Percentiles rank a stretch among this genome's conserved stretches.
These are phyloP conservation scores for Torymus aiolomorphi DNA, from an alignment of 2,888 invertebrate genomes.

Conservation along the genomic window DNA sequence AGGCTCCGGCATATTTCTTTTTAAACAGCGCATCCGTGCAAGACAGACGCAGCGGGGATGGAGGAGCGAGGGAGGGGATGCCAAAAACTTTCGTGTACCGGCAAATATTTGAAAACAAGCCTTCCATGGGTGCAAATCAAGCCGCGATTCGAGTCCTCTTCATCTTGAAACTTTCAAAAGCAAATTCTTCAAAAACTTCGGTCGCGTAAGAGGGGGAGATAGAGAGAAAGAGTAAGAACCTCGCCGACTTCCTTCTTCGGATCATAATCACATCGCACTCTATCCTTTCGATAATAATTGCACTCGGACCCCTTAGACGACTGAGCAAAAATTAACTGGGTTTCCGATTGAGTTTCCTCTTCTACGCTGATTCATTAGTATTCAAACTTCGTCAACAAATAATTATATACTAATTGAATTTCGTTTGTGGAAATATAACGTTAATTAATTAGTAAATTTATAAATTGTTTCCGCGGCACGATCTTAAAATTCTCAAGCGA, in stretches of 20 bases:
- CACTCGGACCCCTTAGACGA: no score
- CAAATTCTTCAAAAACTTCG: slow-evolving; percentile 39
- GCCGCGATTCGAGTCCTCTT: slow-evolving; percentile 24
- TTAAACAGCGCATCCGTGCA: neutral
- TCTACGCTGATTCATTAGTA: no score
- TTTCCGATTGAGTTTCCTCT: no score
- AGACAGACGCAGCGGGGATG: neutral
- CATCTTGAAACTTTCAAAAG: slow-evolving; percentile 28
- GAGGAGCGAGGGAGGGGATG: neutral
- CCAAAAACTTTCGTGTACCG: slow-evolving; percentile 26
- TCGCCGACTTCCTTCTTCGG: neutral
- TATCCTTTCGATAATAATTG: no score
- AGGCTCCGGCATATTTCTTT: slow-evolving; percentile 33
- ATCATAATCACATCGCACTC: neutral
- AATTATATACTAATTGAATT: no score
- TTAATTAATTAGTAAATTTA: no score
- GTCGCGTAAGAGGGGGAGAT: no score
- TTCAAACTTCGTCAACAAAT: no score
- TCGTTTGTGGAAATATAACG: no score
- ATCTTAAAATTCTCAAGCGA: no score
- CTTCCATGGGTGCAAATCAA: slow-evolving; percentile 39
- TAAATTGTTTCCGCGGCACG: no score
- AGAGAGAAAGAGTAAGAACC: neutral
- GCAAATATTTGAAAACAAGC: slow-evolving; percentile 50
- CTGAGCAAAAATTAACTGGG: no score